Evolutionary conservation across 2,113 vertebrate genomes (phyloP).

Genomic region (Pollimyrus isidori): DNA sequence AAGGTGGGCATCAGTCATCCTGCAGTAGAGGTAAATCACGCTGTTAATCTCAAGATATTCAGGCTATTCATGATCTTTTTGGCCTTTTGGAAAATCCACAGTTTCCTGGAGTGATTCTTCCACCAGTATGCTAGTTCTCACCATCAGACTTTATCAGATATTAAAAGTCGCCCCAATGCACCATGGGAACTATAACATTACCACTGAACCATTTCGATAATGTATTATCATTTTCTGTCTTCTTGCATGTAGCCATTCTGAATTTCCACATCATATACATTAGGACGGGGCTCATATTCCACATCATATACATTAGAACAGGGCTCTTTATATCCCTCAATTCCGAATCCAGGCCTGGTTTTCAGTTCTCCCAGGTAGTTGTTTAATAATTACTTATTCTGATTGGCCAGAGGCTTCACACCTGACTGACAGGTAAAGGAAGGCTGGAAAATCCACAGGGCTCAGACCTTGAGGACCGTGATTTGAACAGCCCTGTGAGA

Average conservation of each 20-base stretch:
- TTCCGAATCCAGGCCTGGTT: too few relatives aligned
- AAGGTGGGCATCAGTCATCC: neutral
- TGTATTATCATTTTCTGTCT: neutral
- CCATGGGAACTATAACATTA: neutral
- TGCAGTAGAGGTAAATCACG: neutral
- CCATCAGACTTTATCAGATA: neutral
- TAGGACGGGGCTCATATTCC: too few relatives aligned
- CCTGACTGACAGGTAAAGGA: too few relatives aligned
- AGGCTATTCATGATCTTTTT: neutral
- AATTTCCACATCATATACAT: neutral
- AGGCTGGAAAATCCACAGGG: too few relatives aligned
- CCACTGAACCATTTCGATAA: neutral
- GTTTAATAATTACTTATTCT: too few relatives aligned
- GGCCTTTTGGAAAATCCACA: neutral
- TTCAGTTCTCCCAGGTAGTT: too few relatives aligned
- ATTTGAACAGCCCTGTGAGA: neutral
- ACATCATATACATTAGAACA: neutral
- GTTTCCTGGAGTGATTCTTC: neutral
- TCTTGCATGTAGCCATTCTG: neutral
- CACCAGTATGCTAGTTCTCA: neutral
- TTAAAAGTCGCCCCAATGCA: neutral
- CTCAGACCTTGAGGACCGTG: too few relatives aligned
- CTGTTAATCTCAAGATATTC: neutral
- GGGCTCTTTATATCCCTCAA: too few relatives aligned
- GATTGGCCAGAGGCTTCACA: too few relatives aligned